Percentiles rank a stretch among this genome's conserved stretches.
Evolutionary conservation across 2,113 vertebrate genomes (phyloP).

Genomic region (Lasiurus cinereus): DNA sequence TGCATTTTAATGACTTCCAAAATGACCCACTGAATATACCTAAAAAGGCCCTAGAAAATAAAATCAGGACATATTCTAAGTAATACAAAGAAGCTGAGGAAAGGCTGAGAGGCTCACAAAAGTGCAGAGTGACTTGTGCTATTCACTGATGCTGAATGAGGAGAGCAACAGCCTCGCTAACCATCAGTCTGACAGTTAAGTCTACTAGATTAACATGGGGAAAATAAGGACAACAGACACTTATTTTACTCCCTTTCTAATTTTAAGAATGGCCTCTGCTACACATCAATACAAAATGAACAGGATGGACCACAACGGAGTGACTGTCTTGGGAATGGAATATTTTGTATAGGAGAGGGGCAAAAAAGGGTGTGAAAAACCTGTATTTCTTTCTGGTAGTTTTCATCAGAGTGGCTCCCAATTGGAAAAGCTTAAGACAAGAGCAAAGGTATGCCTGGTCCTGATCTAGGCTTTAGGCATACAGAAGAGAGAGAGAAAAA

Average conservation of each 20-base stretch:
- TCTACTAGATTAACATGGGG: background rate
- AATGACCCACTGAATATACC: slow-evolving; percentile 38
- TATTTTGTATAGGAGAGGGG: background rate
- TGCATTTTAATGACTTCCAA: slow-evolving; percentile 30
- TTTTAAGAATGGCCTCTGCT: background rate
- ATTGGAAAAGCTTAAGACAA: background rate
- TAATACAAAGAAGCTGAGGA: slow-evolving; percentile 1
- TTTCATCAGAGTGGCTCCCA: background rate
- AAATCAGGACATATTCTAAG: slow-evolving; percentile 41
- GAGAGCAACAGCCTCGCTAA: background rate
- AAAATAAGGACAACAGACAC: background rate
- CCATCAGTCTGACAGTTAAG: background rate
- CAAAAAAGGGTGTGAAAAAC: background rate
- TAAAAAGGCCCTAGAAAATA: slow-evolving; percentile 5
- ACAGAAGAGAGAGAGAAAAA: background rate
- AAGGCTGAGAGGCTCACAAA: background rate
- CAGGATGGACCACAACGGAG: slow-evolving; percentile 2
- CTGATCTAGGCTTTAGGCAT: background rate
- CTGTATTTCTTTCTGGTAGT: background rate
- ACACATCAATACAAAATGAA: background rate
- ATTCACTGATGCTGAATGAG: background rate
- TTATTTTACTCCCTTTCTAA: background rate
- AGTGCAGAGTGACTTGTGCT: background rate
- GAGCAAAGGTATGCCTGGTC: background rate
- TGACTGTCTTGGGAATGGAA: background rate